Evolutionary conservation across 2,113 vertebrate genomes (phyloP).

Genomic region (Prochilodus magdalenae): DNA sequence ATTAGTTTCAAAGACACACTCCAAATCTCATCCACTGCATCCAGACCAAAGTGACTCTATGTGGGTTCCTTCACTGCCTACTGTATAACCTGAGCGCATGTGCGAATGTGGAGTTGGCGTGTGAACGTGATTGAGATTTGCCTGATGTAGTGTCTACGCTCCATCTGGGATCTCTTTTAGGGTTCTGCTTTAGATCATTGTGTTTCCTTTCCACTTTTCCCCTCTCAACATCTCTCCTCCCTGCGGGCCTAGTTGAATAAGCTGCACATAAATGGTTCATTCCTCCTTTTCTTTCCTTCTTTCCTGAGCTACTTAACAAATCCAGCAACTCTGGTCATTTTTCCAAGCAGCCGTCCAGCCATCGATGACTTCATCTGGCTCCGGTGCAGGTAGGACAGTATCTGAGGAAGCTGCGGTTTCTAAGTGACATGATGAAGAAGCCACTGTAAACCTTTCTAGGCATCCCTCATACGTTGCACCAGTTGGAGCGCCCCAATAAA

Average conservation of each 20-base stretch:
- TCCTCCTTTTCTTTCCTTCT: slow-evolving; percentile 25
- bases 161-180: slow-evolving; percentile 42
- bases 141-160: background rate
- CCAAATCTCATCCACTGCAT: background rate
- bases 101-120: background rate
- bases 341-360: background rate
- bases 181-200: slow-evolving; percentile 40
- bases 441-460: background rate
- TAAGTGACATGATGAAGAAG: background rate
- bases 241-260: background rate
- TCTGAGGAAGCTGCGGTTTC: background rate
- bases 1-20: too few species aligned
- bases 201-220: slow-evolving; percentile 5
- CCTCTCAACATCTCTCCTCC: background rate
- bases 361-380: background rate
- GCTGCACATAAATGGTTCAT: slow-evolving; percentile 14
- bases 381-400: background rate
- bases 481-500: too few species aligned
- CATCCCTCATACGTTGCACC: background rate
- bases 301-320: slow-evolving; percentile 10
- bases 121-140: background rate
- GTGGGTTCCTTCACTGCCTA: background rate
- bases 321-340: background rate
- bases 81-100: background rate
- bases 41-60: background rate